A percentile compares a stretch with the other conserved stretches of the same genome.
These are phyloP conservation scores for Zaprionus vittiger DNA, from an alignment of 1,140 invertebrate genomes.

Conservation along the genomic window DNA sequence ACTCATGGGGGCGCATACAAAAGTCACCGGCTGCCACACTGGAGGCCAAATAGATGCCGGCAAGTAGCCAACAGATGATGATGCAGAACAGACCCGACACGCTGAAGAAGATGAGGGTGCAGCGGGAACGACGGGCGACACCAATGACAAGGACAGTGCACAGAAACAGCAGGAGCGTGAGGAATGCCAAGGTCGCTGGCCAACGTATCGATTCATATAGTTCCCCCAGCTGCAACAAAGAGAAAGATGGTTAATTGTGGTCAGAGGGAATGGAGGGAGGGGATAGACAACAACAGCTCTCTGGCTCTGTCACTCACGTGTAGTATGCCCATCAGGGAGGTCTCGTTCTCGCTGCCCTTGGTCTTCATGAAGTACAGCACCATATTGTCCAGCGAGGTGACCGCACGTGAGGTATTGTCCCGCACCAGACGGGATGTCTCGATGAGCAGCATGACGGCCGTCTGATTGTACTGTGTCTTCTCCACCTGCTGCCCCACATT, in stretches of 20 bases:
- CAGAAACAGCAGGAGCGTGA: constrained; percentile 91
- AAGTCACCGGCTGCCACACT: constrained; percentile 90
- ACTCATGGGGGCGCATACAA: constrained; percentile 89
- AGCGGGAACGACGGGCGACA: constrained; percentile 91
- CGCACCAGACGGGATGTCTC: constrained; percentile 87
- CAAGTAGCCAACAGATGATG: constrained; percentile 91
- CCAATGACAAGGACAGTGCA: constrained; percentile 93
- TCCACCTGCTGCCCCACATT: constrained; percentile 90
- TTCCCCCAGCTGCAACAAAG: constrained; percentile 82
- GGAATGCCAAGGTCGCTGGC: constrained; percentile 91
- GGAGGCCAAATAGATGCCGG: constrained; percentile 90
- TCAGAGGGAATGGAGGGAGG: background rate
- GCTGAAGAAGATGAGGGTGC: constrained; percentile 91
- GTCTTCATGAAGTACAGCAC: constrained; percentile 90
- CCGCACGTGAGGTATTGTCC: constrained; percentile 89
- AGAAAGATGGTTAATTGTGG: background rate
- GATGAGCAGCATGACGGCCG: constrained; percentile 88
- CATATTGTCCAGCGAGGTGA: constrained; percentile 84
- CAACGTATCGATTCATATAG: constrained; percentile 88
- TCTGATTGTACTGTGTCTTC: constrained; percentile 90
- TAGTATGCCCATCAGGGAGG: constrained; percentile 88
- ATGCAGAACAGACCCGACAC: constrained; percentile 92
- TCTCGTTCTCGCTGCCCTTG: constrained; percentile 87
- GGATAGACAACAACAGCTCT: background rate
- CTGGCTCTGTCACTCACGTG: constrained; percentile 82